Conservation (phyloP, 2,888 invertebrate genomes). For the Morinoia aosen region DNA sequence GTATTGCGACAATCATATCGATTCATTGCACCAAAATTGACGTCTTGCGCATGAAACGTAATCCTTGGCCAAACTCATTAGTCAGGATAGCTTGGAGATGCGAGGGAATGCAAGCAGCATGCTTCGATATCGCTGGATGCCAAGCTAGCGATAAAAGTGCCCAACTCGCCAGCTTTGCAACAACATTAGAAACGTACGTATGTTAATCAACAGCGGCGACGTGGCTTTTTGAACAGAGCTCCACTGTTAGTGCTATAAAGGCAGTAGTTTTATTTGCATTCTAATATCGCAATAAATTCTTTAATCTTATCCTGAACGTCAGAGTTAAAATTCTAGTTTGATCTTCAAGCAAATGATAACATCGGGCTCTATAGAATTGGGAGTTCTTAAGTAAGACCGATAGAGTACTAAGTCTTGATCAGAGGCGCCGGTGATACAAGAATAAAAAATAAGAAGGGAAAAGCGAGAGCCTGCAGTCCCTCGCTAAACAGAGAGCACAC, state of each 20-base stretch:
- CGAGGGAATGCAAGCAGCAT: conserved; percentile 32
- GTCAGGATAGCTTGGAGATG: conserved; percentile 39
- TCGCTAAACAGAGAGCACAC: neutral
- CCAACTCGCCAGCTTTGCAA: conserved; percentile 21
- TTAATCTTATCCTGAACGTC: conserved; percentile 48
- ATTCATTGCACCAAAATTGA: conserved; percentile 50
- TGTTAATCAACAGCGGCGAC: conserved; percentile 38
- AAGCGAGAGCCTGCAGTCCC: neutral
- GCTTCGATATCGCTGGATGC: conserved; percentile 50
- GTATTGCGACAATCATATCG: conserved; percentile 47
- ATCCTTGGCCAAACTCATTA: conserved; percentile 35
- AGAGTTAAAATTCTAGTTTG: conserved; percentile 40
- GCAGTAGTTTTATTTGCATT: conserved; percentile 53
- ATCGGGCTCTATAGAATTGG: conserved; percentile 41
- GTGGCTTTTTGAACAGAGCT: conserved; percentile 13
- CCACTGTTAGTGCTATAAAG: conserved; percentile 47
- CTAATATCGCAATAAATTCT: conserved; percentile 50
- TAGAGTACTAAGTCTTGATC: neutral
- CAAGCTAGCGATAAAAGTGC: conserved; percentile 6
- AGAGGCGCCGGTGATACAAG: neutral
- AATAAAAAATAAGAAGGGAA: neutral
- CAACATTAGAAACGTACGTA: conserved; percentile 50
- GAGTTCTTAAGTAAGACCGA: conserved; percentile 10
- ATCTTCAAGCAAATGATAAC: conserved; percentile 51
- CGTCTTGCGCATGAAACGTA: conserved; percentile 35